A percentile compares a stretch with the other conserved stretches of the same genome.
Evolutionary conservation across 2,797 vertebrate genomes (phyloP).

Genomic region (Channallabes apus): DNA sequence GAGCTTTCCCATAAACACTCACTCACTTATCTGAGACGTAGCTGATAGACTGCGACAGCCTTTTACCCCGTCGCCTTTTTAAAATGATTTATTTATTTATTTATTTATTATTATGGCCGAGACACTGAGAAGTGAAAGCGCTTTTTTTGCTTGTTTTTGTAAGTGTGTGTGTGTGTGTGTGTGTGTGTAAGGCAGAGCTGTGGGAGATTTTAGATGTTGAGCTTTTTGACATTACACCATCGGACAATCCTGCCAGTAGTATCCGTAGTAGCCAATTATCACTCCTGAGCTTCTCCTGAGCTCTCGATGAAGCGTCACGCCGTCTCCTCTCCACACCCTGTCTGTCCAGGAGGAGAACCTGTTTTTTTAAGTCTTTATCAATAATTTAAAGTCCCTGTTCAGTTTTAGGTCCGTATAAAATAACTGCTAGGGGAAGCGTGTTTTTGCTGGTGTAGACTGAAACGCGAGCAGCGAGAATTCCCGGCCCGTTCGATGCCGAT

Average conservation of each 20-base stretch:
- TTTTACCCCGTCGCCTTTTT: background rate
- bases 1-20: slow-evolving; percentile 43
- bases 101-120: background rate
- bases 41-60: slow-evolving; percentile 7
- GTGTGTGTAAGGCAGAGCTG: background rate
- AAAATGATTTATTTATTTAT: too few relatives aligned
- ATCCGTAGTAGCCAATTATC: slow-evolving; percentile 21
- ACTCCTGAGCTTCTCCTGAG: slow-evolving; percentile 9
- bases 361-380: slow-evolving; percentile 3
- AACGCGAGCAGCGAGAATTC: background rate
- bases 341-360: background rate
- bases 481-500: background rate
- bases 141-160: background rate
- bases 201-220: slow-evolving; percentile 18
- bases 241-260: slow-evolving; percentile 14
- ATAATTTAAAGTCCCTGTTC: background rate
- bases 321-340: background rate
- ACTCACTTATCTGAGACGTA: slow-evolving; percentile 18
- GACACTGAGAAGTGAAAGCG: background rate
- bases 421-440: background rate
- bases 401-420: background rate
- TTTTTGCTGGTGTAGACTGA: background rate
- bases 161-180: slow-evolving; percentile 18
- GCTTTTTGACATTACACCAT: slow-evolving; percentile 1
- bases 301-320: slow-evolving; percentile 1